A percentile compares a stretch with the other conserved stretches of the same genome.
Conservation (phyloP, 2,113 vertebrate genomes). For the Pachyramphus minor region DNA sequence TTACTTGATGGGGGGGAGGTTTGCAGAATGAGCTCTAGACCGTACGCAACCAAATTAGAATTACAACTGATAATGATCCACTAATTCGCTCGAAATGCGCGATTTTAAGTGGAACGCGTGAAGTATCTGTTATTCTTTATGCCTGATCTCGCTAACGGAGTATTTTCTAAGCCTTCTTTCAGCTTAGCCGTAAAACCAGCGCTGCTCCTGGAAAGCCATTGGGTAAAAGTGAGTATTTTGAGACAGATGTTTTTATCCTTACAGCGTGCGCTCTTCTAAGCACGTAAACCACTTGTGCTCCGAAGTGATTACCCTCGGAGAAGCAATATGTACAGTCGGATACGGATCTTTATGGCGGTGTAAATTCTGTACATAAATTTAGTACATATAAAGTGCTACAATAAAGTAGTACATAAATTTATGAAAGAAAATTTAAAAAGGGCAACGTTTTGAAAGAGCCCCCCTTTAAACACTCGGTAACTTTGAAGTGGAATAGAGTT, state of each 20-base stretch:
- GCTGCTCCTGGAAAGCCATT: not conserved
- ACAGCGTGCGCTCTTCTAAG: too few relatives aligned
- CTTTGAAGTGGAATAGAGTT: not conserved
- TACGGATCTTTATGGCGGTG: not conserved
- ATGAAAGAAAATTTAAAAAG: too few relatives aligned
- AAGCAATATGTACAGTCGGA: not conserved
- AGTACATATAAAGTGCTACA: too few relatives aligned
- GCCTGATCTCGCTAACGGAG: not conserved
- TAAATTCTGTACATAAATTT: not conserved
- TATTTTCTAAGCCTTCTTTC: not conserved
- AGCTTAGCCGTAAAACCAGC: not conserved
- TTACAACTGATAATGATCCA: not conserved
- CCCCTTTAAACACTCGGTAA: accelerated
- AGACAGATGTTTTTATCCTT: not conserved
- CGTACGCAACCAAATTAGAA: not conserved
- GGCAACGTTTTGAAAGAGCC: not conserved
- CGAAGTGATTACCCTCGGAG: not conserved
- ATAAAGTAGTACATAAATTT: not conserved
- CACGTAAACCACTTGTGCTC: not conserved
- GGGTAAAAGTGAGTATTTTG: not conserved
- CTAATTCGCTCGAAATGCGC: not conserved
- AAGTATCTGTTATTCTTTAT: not conserved
- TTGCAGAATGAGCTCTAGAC: not conserved
- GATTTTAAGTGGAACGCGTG: not conserved
- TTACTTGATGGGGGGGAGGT: not conserved